Evolutionary conservation across 2,888 invertebrate genomes (phyloP), one percentile per base, ranked within the genome.

Genomic region (Spisula subtruncata): DNA sequence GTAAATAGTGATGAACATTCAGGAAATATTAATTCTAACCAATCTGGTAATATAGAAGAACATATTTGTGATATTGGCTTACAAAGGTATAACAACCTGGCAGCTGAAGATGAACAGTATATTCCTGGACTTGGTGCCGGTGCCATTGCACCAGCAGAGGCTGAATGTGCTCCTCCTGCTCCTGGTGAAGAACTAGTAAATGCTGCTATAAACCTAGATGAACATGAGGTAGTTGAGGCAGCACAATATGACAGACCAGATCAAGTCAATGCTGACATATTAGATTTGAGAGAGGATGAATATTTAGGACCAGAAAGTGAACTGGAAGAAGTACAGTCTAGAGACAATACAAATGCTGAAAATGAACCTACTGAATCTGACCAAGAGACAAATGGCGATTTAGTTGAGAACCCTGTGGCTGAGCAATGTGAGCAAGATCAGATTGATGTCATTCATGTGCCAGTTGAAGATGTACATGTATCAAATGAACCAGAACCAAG

Each of bases 41-140:
- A 29, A 29, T 82, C 81, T 25, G 18, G 25, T 35, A n/a, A 46
- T 35, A 0, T 46, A 41, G 60, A 60, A 25, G 29, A 32, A 16
- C 32, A 75, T 66, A 66, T n/a, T 56, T 84, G n/a, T 35, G 32
- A 35, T 51, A 14, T 12, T 75, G 25, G 25, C 35, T 75, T 71
- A n/a, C 81, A 85, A 66, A 10, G 51, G 51, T 41, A 41, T 41
- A 86, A 90, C 71, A 81, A 86, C 20, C 83, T 81, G 46, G 91
- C 86, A 32, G 92, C 92, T 29, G 92, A 92, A 75, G 92, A 92
- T 92, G 92, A 92, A 81, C 92, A 92, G 51, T 89, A 87, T 60
- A 81, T 85, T 48, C 71, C 54, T n/a, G 66, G 20, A 35, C 32
- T 35, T 66, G 79, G 51, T n/a, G 81, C 32, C 32, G 66, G 84